Evolutionary conservation across 2,113 vertebrate genomes (phyloP).

Genomic region (Nesoenas mayeri): DNA sequence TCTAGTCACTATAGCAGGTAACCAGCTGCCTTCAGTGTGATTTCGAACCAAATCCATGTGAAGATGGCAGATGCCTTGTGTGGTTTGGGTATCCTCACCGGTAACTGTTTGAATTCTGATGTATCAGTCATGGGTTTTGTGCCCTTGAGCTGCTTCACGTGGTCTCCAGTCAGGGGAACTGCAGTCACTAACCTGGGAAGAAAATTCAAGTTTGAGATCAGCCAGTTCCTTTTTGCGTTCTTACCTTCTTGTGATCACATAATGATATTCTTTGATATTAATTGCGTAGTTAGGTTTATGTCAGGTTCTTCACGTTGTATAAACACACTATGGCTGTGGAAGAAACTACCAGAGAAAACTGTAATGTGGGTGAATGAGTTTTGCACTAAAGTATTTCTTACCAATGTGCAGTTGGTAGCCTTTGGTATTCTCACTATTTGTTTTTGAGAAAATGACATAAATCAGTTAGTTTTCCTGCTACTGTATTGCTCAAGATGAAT

Average conservation of each 20-base stretch:
- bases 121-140: neutral
- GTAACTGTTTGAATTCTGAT: neutral
- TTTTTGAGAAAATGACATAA: neutral
- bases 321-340: neutral
- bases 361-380: neutral
- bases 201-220: neutral
- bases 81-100: neutral
- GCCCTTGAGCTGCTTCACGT: neutral
- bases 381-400: neutral
- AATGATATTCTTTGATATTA: neutral
- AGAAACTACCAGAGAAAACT: neutral
- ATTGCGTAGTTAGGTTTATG: neutral
- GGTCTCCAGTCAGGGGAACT: neutral
- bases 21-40: neutral
- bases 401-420: neutral
- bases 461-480: neutral
- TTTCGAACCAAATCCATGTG: neutral
- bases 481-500: neutral
- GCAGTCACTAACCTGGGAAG: neutral
- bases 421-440: neutral
- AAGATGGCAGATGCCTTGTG: neutral
- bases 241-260: neutral
- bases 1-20: neutral
- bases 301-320: neutral
- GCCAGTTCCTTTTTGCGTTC: rapidly evolving